A percentile compares a stretch with the other conserved stretches of the same genome.
phyloP scores from a whole-genome alignment of 23 tunicate species.

The Clavelina lepadiformis region DNA sequence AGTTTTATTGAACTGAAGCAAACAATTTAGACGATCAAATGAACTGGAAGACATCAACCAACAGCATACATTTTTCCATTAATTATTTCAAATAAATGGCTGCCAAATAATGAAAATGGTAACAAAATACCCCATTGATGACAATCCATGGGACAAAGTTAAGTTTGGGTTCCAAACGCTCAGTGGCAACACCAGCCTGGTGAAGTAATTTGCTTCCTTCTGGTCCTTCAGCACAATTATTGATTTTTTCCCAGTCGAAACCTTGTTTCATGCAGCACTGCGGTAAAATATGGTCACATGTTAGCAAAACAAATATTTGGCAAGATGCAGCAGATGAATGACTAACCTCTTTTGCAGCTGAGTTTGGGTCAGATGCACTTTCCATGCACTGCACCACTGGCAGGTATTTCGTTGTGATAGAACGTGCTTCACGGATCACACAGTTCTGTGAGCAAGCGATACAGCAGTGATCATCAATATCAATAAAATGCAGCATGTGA shows the following conservation, averaged over 20 bases:
- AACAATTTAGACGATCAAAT: too few species aligned
- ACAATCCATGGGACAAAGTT: constrained; percentile 59
- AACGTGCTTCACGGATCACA: neutral
- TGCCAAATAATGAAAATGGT: too few species aligned
- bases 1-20: neutral
- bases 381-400: constrained; percentile 4
- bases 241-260: constrained; percentile 2
- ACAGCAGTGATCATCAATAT: too few species aligned
- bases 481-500: too few species aligned
- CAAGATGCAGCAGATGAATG: neutral
- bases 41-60: too few species aligned
- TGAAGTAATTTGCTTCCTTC: constrained; percentile 2
- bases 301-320: neutral
- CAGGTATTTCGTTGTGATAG: neutral
- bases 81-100: too few species aligned
- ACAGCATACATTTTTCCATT: too few species aligned
- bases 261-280: neutral
- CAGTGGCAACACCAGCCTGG: constrained; percentile 33
- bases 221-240: neutral
- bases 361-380: neutral
- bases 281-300: neutral
- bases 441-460: neutral
- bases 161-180: constrained; percentile 24
- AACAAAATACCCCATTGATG: constrained; percentile 66
- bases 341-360: neutral